Evolutionary conservation across 2,797 vertebrate species (phyloP).

Genomic region (Pantherophis vulpinus): DNA sequence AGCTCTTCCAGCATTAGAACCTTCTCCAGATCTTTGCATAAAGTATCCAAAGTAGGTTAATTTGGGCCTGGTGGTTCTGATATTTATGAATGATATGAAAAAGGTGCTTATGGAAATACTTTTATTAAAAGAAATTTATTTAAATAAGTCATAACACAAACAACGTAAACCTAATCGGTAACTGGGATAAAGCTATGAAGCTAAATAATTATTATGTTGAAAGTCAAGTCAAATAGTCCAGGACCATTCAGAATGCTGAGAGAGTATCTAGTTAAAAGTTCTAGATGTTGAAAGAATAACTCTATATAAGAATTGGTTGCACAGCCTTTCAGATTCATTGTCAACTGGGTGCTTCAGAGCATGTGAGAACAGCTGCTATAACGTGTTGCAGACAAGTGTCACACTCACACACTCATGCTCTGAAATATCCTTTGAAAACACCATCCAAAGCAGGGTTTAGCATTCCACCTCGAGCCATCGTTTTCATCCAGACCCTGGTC

Average conservation of each 20-base stretch:
- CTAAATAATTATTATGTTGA: constrained; percentile 32
- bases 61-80: background rate
- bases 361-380: background rate
- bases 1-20: background rate
- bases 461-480: background rate
- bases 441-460: background rate
- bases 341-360: background rate
- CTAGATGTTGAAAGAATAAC: background rate
- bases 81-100: background rate
- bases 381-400: background rate
- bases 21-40: background rate
- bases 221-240: constrained; percentile 1
- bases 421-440: background rate
- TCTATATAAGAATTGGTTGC: background rate
- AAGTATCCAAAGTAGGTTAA: background rate
- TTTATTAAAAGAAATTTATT: constrained; percentile 33
- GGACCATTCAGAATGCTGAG: too few relatives aligned
- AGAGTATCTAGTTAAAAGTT: background rate
- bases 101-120: constrained; percentile 17
- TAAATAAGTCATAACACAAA: background rate
- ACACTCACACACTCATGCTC: background rate
- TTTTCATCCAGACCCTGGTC: background rate
- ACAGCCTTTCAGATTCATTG: background rate
- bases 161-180: constrained; percentile 32
- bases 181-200: constrained; percentile 57